Conservation (phyloP, 2,888 invertebrate genomes). For the Scotopteryx bipunctaria region DNA sequence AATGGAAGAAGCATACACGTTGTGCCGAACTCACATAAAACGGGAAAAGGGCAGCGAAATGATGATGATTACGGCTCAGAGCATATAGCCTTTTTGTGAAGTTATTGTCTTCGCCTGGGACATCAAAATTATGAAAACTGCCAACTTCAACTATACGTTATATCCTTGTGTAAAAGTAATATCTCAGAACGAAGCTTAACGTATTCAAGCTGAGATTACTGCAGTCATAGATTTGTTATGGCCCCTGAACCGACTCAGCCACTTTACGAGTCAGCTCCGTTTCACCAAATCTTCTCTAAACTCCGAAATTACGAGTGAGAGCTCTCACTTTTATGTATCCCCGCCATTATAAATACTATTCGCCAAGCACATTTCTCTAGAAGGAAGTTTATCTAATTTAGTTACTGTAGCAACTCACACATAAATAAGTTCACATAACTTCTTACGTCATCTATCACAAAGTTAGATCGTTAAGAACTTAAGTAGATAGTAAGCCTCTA, state of each 20-base stretch:
- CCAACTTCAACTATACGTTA: neutral
- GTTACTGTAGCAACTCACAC: conserved; percentile 33
- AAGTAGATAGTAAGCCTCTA: conserved; percentile 50
- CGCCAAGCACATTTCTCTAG: conserved; percentile 25
- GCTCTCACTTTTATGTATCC: conserved; percentile 21
- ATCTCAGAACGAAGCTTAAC: conserved; percentile 1
- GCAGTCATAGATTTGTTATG: conserved; percentile 15
- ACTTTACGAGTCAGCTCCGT: conserved; percentile 23
- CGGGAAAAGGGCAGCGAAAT: too few relatives aligned
- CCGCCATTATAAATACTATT: conserved; percentile 23
- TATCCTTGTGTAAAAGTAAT: neutral
- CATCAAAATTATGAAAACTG: neutral
- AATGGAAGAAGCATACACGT: too few relatives aligned
- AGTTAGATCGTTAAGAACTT: conserved; percentile 54
- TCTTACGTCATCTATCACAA: conserved; percentile 47
- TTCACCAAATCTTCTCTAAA: conserved; percentile 15
- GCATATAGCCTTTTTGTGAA: too few relatives aligned
- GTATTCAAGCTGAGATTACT: conserved; percentile 11
- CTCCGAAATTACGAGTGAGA: conserved; percentile 19
- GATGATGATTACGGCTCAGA: too few relatives aligned
- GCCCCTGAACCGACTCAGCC: conserved; percentile 12
- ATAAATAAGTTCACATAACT: conserved; percentile 43
- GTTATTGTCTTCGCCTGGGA: too few relatives aligned
- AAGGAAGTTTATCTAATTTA: conserved; percentile 36
- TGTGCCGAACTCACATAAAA: too few relatives aligned